A percentile compares a stretch with the other conserved stretches of the same genome.
phyloP scores from a whole-genome alignment of 35 echinoderm and acorn worm genomes.

The Heliocidaris erythrogramma region DNA sequence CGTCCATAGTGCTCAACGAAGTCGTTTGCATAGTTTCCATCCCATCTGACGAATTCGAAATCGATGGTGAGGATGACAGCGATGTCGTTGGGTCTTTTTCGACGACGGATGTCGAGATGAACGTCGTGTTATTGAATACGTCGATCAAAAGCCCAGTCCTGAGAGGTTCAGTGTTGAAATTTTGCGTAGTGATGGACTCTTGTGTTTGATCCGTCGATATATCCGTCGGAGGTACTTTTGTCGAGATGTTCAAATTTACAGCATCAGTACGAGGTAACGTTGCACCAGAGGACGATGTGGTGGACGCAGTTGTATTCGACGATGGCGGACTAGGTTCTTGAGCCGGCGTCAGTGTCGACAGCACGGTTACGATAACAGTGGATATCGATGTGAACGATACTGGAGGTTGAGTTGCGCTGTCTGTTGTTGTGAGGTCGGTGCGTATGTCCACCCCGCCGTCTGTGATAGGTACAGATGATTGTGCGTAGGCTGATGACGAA shows the following conservation, averaged over 20 bases:
- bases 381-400: background rate
- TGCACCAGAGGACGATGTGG: background rate
- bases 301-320: background rate
- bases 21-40: background rate
- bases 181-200: background rate
- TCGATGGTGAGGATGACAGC: background rate
- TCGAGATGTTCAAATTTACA: background rate
- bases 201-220: background rate
- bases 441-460: background rate
- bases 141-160: background rate
- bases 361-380: background rate
- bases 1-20: background rate
- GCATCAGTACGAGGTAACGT: background rate
- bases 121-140: background rate
- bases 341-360: background rate
- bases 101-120: background rate
- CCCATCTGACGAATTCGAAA: background rate
- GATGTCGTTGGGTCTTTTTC: background rate
- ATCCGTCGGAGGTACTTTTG: background rate
- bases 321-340: background rate
- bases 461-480: background rate
- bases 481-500: background rate
- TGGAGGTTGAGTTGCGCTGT: background rate
- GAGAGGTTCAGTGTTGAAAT: background rate
- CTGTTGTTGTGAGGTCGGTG: background rate